phyloP scores from a whole-genome alignment of 2,797 vertebrate genomes.

The Lepilemur ruficaudatus region DNA sequence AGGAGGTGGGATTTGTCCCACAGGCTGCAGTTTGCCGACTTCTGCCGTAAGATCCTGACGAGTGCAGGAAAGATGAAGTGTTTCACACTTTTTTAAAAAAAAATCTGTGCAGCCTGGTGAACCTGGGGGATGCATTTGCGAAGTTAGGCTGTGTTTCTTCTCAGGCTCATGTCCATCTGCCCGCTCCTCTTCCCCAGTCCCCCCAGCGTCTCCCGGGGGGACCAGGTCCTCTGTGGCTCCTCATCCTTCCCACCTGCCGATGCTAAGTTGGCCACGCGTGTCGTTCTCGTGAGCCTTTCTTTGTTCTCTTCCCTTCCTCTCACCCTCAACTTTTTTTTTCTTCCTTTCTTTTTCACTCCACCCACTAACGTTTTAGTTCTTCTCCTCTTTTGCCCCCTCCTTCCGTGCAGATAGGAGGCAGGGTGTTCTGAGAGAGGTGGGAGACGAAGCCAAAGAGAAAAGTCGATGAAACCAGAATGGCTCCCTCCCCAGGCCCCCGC shows the following conservation, averaged over 20 bases:
- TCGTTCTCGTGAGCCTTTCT: neutral
- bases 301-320: neutral
- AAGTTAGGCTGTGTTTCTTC: neutral
- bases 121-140: neutral
- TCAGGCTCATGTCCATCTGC: accelerated
- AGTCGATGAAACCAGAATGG: neutral
- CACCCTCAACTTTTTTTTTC: neutral
- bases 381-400: neutral
- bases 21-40: neutral
- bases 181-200: neutral
- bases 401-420: neutral
- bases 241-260: accelerated
- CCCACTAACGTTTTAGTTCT: neutral
- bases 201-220: neutral
- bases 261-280: neutral
- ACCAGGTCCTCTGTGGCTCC: neutral
- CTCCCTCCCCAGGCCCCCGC: accelerated
- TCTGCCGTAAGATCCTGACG: neutral
- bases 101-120: neutral
- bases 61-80: neutral
- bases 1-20: neutral
- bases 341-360: neutral
- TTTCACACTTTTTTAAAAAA: neutral
- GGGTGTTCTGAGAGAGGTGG: neutral
- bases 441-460: neutral